phyloP scores from a whole-genome alignment of 2,113 vertebrate species.

The Gasterosteus aculeatus region DNA sequence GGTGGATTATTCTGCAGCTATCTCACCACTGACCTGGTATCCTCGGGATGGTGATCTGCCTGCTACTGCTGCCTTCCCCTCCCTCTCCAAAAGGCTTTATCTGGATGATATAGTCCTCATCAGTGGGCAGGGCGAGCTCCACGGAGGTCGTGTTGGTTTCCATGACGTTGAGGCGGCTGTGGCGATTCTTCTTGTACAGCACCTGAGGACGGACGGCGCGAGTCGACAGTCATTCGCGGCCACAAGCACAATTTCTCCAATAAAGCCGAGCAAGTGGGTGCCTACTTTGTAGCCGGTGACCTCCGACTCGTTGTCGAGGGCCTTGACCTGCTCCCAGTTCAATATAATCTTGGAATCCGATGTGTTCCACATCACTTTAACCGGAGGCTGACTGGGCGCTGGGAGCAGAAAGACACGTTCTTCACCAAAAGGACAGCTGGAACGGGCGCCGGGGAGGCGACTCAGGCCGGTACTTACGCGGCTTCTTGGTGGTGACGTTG shows the following conservation, averaged over 20 bases:
- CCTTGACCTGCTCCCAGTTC: slow-evolving; percentile 98
- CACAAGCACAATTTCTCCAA: slow-evolving; percentile 28
- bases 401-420: slow-evolving; percentile 35
- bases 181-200: slow-evolving; percentile 90
- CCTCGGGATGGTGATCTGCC: slow-evolving; percentile 95
- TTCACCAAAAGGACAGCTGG: slow-evolving; percentile 20
- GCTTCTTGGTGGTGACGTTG: slow-evolving; percentile 94
- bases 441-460: not conserved
- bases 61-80: slow-evolving; percentile 94
- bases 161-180: slow-evolving; percentile 89
- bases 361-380: slow-evolving; percentile 96
- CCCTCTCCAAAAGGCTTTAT: slow-evolving; percentile 96
- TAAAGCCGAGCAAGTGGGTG: not conserved
- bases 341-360: slow-evolving; percentile 96
- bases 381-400: slow-evolving; percentile 95
- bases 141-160: slow-evolving; percentile 95
- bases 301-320: slow-evolving; percentile 96
- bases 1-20: slow-evolving; percentile 14
- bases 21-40: slow-evolving; percentile 79
- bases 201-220: slow-evolving; percentile 79
- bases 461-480: slow-evolving; percentile 82
- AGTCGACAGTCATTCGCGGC: not conserved
- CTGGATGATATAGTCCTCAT: slow-evolving; percentile 95
- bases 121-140: slow-evolving; percentile 91
- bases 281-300: slow-evolving; percentile 98